A percentile compares a stretch with the other conserved stretches of the same genome.
phyloP scores from a whole-genome alignment of 2,888 invertebrate genomes.

The Perizoma affinitatum region DNA sequence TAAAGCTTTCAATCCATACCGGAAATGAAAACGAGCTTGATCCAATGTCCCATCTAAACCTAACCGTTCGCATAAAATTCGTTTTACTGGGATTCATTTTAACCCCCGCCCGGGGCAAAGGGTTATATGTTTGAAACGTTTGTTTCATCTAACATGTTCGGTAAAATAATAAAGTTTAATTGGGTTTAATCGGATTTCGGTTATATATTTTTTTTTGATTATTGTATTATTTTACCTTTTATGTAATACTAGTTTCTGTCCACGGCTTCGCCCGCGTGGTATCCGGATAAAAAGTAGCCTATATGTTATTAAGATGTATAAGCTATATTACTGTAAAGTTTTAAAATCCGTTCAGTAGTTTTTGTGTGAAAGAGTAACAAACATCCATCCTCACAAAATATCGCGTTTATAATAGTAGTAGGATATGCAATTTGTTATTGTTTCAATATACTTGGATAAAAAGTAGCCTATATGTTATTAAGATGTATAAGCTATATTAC shows the following conservation, averaged over 20 bases:
- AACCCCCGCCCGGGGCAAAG: constrained; percentile 23
- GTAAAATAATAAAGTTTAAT: constrained; percentile 22
- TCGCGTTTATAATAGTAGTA: too few species aligned
- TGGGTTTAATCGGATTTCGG: constrained; percentile 33
- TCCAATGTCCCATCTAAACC: constrained; percentile 40
- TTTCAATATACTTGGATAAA: too few species aligned
- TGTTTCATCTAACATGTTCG: constrained; percentile 34
- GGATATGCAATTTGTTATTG: too few species aligned
- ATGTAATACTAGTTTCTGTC: background rate
- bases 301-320: too few species aligned
- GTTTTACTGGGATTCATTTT: constrained; percentile 39
- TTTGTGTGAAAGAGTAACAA: too few species aligned
- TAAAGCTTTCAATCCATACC: constrained; percentile 47
- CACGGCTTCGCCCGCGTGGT: too few species aligned
- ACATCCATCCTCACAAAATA: too few species aligned
- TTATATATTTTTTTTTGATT: constrained; percentile 19
- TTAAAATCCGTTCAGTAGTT: too few species aligned
- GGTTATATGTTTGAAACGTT: constrained; percentile 36
- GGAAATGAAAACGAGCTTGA: constrained; percentile 48
- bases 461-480: too few species aligned
- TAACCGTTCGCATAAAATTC: constrained; percentile 39
- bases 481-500: too few species aligned
- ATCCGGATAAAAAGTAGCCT: too few species aligned
- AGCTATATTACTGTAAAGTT: too few species aligned
- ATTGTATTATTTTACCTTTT: background rate